A percentile compares a stretch with the other conserved stretches of the same genome.
Conservation (phyloP, 2,888 invertebrate genomes). For the Cosmopolites sordidus region DNA sequence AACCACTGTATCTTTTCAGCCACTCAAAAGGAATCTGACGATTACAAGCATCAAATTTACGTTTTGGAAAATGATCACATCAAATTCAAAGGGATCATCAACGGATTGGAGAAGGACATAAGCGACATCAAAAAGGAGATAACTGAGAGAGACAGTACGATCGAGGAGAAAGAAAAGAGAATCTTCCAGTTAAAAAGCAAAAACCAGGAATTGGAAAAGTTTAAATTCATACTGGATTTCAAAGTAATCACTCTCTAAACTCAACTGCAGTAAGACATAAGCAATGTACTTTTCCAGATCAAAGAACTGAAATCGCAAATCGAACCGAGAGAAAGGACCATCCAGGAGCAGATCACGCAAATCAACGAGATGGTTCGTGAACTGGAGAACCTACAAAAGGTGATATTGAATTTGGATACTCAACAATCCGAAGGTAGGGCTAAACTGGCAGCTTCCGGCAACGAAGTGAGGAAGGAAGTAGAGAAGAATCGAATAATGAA, state of each 20-base stretch:
- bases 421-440: slow-evolving; percentile 73
- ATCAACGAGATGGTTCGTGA: slow-evolving; percentile 81
- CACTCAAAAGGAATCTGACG: slow-evolving; percentile 68
- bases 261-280: background rate
- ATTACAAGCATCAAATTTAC: slow-evolving; percentile 60
- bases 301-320: slow-evolving; percentile 76
- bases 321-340: slow-evolving; percentile 80
- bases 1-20: slow-evolving; percentile 37
- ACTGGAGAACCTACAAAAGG: slow-evolving; percentile 71
- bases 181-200: slow-evolving; percentile 79
- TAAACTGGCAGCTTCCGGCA: slow-evolving; percentile 68
- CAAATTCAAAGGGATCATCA: slow-evolving; percentile 63
- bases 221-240: slow-evolving; percentile 84
- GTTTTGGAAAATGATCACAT: slow-evolving; percentile 65
- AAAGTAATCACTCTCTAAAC: slow-evolving; percentile 53
- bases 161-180: slow-evolving; percentile 80
- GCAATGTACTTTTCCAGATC: slow-evolving; percentile 48
- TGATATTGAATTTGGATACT: slow-evolving; percentile 63
- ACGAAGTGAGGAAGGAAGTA: slow-evolving; percentile 65
- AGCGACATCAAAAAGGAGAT: slow-evolving; percentile 80
- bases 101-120: slow-evolving; percentile 71
- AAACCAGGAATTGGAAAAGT: slow-evolving; percentile 86
- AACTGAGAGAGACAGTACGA: slow-evolving; percentile 74
- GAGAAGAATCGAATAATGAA: slow-evolving; percentile 58
- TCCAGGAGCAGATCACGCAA: slow-evolving; percentile 74